phyloP scores from a whole-genome alignment of 2,888 invertebrate genomes.

The Gasteruption jaculator region DNA sequence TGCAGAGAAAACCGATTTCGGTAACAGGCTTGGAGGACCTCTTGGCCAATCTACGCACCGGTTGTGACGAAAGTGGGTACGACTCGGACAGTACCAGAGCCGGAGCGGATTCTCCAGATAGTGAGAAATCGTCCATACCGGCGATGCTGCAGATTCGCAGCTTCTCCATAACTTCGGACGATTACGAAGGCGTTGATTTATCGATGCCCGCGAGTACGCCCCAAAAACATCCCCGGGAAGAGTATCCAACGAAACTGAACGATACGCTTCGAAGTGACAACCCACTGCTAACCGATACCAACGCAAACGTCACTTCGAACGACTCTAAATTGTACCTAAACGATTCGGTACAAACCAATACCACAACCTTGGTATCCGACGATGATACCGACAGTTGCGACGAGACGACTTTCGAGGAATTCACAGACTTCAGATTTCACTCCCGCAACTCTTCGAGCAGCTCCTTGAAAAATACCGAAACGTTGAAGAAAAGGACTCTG shows the following conservation, averaged over 20 bases:
- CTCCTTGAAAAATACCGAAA: no score
- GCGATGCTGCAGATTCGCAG: slow-evolving; percentile 30
- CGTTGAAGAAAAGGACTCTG: no score
- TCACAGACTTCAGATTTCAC: slow-evolving; percentile 19
- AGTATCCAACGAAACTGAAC: no score
- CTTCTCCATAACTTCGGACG: slow-evolving; percentile 41
- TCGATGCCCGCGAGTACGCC: slow-evolving; percentile 21
- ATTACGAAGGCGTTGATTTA: slow-evolving; percentile 39
- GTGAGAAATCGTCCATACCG: slow-evolving; percentile 34
- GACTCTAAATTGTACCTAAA: slow-evolving; percentile 9
- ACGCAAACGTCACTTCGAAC: slow-evolving; percentile 11
- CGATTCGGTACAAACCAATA: slow-evolving; percentile 25
- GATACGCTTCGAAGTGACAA: no score
- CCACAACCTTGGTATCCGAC: slow-evolving; percentile 29
- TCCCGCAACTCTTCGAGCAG: no score
- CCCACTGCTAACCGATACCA: no score
- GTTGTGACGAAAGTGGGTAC: slow-evolving; percentile 59
- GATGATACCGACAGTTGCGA: slow-evolving; percentile 37
- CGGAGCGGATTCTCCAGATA: slow-evolving; percentile 56
- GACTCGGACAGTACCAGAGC: slow-evolving; percentile 59
- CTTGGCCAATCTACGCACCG: slow-evolving; percentile 44
- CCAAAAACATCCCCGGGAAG: no score
- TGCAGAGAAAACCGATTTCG: slow-evolving; percentile 23
- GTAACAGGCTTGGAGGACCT: slow-evolving; percentile 40
- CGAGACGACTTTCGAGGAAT: slow-evolving; percentile 30